A percentile compares a stretch with the other conserved stretches of the same genome.
phyloP scores from a whole-genome alignment of 2,113 vertebrate species.

The Acanthisitta chloris region DNA sequence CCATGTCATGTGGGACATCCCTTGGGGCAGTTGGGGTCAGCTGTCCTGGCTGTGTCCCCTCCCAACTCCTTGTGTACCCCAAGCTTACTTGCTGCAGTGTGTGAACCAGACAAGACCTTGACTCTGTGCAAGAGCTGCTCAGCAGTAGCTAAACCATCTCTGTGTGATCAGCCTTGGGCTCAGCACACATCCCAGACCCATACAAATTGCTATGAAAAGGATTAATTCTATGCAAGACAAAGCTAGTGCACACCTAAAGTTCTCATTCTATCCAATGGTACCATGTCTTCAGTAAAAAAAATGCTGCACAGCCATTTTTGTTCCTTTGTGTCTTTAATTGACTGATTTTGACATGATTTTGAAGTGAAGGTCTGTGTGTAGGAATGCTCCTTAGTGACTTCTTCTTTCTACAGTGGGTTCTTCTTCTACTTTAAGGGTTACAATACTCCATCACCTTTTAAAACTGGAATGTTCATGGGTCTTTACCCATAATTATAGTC shows the following conservation, averaged over 20 bases:
- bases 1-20: too few species aligned
- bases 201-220: neutral
- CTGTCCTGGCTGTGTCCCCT: neutral
- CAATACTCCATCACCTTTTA: neutral
- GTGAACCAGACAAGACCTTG: neutral
- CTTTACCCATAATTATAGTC: neutral
- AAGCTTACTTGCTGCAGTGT: neutral
- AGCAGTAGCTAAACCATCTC: neutral
- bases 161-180: neutral
- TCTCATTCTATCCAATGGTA: neutral
- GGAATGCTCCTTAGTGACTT: neutral
- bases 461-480: neutral
- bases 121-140: neutral
- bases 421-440: neutral
- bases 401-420: neutral
- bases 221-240: neutral
- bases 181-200: neutral
- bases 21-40: neutral
- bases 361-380: neutral
- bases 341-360: neutral
- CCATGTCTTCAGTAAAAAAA: neutral
- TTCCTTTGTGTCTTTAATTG: neutral
- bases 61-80: neutral
- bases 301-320: neutral
- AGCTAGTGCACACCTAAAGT: neutral